A percentile compares a stretch with the other conserved stretches of the same genome.
Evolutionary conservation across 2,113 vertebrate species (phyloP).

Genomic region (Takifugu bimaculatus): DNA sequence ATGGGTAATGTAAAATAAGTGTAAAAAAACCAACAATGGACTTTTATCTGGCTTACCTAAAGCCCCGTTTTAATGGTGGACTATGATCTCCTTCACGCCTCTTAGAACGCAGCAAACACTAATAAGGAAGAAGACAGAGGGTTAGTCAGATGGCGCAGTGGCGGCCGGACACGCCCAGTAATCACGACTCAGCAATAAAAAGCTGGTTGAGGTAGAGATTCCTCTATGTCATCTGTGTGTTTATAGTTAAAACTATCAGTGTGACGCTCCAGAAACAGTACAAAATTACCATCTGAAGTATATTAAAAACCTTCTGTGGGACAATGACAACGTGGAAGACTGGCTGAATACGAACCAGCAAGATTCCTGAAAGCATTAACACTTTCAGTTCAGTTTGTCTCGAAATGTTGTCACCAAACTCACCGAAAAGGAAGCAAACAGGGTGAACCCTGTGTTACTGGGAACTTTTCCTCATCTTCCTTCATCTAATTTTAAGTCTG

Average conservation of each 20-base stretch:
- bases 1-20: neutral
- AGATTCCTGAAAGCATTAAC: too few species aligned
- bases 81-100: constrained; percentile 22
- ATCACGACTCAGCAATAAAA: constrained; percentile 51
- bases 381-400: too few species aligned
- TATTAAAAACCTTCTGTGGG: too few species aligned
- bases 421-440: too few species aligned
- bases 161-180: constrained; percentile 56
- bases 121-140: constrained; percentile 55
- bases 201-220: neutral
- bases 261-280: neutral
- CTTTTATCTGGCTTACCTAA: constrained; percentile 31
- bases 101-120: constrained; percentile 40
- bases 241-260: neutral
- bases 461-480: too few species aligned
- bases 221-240: neutral
- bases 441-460: too few species aligned
- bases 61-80: constrained; percentile 9
- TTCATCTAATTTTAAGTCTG: too few species aligned
- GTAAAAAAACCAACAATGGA: neutral
- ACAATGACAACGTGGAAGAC: too few species aligned
- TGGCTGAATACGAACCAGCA: too few species aligned
- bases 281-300: too few species aligned
- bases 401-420: too few species aligned
- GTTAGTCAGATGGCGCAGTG: constrained; percentile 34